Evolutionary conservation across 2,797 vertebrate species (phyloP).

Genomic region (Cyprinodon diabolis): DNA sequence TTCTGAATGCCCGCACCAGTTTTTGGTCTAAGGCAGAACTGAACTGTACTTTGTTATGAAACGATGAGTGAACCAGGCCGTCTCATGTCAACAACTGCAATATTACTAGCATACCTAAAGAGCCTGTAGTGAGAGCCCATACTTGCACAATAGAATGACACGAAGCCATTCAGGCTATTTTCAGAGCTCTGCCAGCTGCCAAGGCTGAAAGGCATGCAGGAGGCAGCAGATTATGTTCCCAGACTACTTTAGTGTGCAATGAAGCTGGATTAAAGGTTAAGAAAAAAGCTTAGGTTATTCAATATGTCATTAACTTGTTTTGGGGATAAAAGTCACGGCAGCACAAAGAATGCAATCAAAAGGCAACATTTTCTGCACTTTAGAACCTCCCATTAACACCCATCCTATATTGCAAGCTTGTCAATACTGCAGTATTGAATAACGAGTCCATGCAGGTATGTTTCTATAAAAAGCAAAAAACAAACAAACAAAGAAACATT

Average conservation of each 20-base stretch:
- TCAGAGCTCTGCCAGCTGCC: slow-evolving; percentile 51
- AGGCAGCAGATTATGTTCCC: slow-evolving; percentile 61
- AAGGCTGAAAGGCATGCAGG: slow-evolving; percentile 47
- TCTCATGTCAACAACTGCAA: slow-evolving; percentile 8
- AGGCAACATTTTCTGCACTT: too few relatives aligned
- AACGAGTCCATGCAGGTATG: too few relatives aligned
- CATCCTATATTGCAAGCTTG: too few relatives aligned
- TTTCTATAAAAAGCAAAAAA: too few relatives aligned
- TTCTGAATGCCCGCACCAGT: too few relatives aligned
- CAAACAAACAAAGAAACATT: too few relatives aligned
- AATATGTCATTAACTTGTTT: slow-evolving; percentile 52
- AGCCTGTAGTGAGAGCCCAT: slow-evolving; percentile 19
- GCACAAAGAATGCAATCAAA: too few relatives aligned
- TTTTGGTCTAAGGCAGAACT: not conserved
- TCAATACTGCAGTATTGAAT: too few relatives aligned
- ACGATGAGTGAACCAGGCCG: not conserved
- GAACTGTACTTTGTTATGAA: slow-evolving; percentile 6
- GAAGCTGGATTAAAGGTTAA: slow-evolving; percentile 64
- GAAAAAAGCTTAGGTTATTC: slow-evolving; percentile 63
- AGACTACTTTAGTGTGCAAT: slow-evolving; percentile 57
- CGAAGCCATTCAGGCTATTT: slow-evolving; percentile 61
- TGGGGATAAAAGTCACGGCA: slow-evolving; percentile 4
- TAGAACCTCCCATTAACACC: too few relatives aligned
- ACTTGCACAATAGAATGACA: slow-evolving; percentile 39
- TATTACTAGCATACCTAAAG: slow-evolving; percentile 14